Conservation (phyloP, 2,888 invertebrate species). For the Drosophila gaucha region DNA sequence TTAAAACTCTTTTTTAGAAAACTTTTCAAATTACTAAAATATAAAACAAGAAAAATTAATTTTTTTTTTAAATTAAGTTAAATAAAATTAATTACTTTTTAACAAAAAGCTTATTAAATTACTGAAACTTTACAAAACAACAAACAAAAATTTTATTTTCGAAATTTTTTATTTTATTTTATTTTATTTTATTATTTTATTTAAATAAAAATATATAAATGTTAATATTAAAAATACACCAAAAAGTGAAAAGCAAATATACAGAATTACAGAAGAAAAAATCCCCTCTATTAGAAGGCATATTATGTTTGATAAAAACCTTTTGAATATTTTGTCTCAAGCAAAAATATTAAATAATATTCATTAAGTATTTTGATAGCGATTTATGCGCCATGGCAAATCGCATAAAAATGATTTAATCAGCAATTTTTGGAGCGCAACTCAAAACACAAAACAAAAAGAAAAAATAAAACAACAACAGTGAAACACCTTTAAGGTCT, state of each 20-base stretch:
- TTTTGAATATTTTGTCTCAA: neutral
- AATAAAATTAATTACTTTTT: no score
- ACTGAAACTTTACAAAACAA: no score
- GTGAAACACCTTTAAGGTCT: constrained; percentile 26
- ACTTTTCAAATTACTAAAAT: no score
- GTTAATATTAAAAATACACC: neutral
- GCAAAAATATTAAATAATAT: constrained; percentile 12
- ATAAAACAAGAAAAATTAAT: no score
- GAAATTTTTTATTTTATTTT: no score
- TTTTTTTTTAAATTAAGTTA: no score
- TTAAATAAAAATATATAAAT: neutral
- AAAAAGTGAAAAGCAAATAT: neutral
- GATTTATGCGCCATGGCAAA: constrained; percentile 6
- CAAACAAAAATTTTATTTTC: no score
- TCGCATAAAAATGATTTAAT: constrained; percentile 27
- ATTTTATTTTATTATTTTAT: no score
- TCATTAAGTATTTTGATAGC: constrained; percentile 18
- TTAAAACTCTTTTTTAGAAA: no score
- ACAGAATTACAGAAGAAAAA: neutral
- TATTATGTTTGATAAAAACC: neutral
- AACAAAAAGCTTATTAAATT: no score
- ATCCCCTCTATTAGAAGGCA: neutral
- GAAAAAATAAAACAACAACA: neutral
- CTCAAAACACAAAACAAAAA: constrained; percentile 3
- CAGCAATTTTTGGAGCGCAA: constrained; percentile 25